Conservation (phyloP, 2,113 vertebrate genomes). For the Melanerpes aurifrons region DNA sequence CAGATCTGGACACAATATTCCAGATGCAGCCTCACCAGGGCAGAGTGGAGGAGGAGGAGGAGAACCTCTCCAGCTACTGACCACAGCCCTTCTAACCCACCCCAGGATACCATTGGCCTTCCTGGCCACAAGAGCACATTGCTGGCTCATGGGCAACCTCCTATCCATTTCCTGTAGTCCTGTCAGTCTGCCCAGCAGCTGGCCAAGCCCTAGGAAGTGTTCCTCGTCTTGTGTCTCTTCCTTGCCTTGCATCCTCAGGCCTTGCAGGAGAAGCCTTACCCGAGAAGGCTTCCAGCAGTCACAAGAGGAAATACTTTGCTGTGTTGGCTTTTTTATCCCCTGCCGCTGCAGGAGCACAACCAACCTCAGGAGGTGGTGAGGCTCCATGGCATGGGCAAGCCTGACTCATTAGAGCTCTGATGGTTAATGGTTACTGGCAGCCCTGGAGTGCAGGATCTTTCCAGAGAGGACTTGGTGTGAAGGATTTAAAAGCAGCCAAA, state of each 20-base stretch:
- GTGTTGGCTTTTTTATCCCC: neutral
- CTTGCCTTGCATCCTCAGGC: neutral
- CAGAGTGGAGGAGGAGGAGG: too few relatives aligned
- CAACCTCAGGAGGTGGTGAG: neutral
- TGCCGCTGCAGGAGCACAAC: neutral
- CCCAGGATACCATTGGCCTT: too few relatives aligned
- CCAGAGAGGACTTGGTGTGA: neutral
- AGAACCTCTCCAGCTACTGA: too few relatives aligned
- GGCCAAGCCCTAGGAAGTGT: neutral
- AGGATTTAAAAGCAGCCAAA: neutral
- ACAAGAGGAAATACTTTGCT: neutral
- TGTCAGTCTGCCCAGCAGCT: neutral
- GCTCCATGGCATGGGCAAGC: fast-evolving
- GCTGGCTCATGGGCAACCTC: too few relatives aligned
- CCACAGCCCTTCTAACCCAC: too few relatives aligned
- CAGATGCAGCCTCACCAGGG: too few relatives aligned
- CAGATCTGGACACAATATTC: too few relatives aligned
- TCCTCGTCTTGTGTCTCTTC: neutral
- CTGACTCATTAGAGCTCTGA: neutral
- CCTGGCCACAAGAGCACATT: too few relatives aligned
- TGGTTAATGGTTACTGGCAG: neutral
- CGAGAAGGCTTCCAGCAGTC: neutral
- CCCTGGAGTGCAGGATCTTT: neutral
- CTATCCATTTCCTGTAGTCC: neutral
- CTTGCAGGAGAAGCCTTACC: neutral